Conservation (phyloP, 2,797 vertebrate genomes). For the Xiphophorus birchmanni region DNA sequence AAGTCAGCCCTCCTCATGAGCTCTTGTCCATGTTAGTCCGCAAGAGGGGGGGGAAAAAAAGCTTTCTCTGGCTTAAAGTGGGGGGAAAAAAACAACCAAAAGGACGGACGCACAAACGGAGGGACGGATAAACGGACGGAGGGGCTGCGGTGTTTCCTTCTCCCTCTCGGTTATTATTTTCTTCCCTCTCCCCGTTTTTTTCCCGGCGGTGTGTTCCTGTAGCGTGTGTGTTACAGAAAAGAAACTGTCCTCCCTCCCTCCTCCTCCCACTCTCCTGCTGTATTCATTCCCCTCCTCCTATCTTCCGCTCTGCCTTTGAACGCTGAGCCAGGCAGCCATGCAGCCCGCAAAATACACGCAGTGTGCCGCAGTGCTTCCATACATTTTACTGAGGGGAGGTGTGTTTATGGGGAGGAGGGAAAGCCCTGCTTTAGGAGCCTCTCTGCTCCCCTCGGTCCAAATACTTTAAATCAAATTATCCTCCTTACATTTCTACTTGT, state of each 20-base stretch:
- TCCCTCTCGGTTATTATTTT: slow-evolving; percentile 60
- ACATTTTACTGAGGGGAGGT: slow-evolving; percentile 61
- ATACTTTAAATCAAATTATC: neutral
- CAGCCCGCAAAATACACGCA: slow-evolving; percentile 74
- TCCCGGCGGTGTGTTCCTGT: slow-evolving; percentile 76
- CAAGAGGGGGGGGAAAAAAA: slow-evolving; percentile 14
- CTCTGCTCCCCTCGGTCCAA: slow-evolving; percentile 3
- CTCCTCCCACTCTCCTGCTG: slow-evolving; percentile 71
- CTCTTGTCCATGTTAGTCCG: slow-evolving; percentile 74
- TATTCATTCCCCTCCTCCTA: slow-evolving; percentile 78
- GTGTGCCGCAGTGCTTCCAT: slow-evolving; percentile 81
- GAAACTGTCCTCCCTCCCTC: slow-evolving; percentile 74
- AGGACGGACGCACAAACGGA: slow-evolving; percentile 17
- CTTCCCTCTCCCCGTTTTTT: slow-evolving; percentile 63
- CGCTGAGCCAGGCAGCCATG: slow-evolving; percentile 71
- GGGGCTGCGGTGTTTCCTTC: slow-evolving; percentile 63
- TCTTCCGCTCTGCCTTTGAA: slow-evolving; percentile 79
- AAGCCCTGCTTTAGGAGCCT: slow-evolving; percentile 10
- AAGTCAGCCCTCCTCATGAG: slow-evolving; percentile 74
- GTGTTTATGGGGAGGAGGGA: neutral
- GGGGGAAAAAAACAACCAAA: slow-evolving; percentile 17
- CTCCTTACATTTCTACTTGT: neutral
- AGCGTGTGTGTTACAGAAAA: slow-evolving; percentile 81
- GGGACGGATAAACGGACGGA: slow-evolving; percentile 24
- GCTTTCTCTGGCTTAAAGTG: slow-evolving; percentile 45